Evolutionary conservation across 2,888 invertebrate genomes (phyloP).

Genomic region (Coecobrya sp.): DNA sequence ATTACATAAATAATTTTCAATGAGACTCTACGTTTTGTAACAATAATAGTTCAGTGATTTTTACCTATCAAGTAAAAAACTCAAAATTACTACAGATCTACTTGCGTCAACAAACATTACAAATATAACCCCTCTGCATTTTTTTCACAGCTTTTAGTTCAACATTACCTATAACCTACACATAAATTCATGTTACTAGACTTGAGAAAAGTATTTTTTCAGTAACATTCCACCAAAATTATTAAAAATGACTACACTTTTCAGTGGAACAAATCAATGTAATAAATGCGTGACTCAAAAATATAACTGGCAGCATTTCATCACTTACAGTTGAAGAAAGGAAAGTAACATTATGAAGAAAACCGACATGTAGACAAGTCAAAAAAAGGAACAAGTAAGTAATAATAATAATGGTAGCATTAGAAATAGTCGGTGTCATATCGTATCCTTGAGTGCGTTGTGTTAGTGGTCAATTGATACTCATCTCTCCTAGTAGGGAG

Average conservation of each 20-base stretch:
- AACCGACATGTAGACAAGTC: conserved; percentile 50
- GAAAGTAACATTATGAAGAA: conserved; percentile 58
- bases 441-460: conserved; percentile 66
- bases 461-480: conserved; percentile 70
- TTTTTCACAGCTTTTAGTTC: conserved; percentile 7
- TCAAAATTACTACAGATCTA: background rate
- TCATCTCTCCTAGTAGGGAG: conserved; percentile 93
- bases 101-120: background rate
- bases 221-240: conserved; percentile 50
- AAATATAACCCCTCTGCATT: conserved; percentile 42
- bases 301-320: conserved; percentile 78
- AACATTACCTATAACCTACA: too few species aligned
- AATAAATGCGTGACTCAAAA: conserved; percentile 74
- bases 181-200: background rate
- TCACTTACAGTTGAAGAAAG: conserved; percentile 31
- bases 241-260: conserved; percentile 67
- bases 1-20: conserved; percentile 60
- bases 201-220: conserved; percentile 9
- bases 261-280: conserved; percentile 26
- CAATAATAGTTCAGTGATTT: conserved; percentile 30
- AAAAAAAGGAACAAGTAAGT: conserved; percentile 61
- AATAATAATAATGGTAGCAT: conserved; percentile 19
- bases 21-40: conserved; percentile 56
- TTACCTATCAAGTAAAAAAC: conserved; percentile 27
- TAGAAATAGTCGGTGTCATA: conserved; percentile 63